Evolutionary conservation across 2,797 vertebrate genomes (phyloP).

Genomic region (Sciaenops ocellatus): DNA sequence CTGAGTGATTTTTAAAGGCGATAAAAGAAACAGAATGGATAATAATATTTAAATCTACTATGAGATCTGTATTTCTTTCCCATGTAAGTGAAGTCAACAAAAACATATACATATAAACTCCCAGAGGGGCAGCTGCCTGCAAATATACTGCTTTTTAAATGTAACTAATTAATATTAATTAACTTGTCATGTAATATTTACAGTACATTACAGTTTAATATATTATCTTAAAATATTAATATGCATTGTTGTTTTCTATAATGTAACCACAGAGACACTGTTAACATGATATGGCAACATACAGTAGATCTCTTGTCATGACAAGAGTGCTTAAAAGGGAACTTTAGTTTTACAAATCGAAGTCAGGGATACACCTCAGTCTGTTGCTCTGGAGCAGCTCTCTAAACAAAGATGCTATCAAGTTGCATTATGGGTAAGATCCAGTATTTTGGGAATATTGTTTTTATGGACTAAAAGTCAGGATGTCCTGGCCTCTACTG

Average conservation of each 20-base stretch:
- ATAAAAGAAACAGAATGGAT: background rate
- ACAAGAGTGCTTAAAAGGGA: no score
- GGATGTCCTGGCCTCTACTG: background rate
- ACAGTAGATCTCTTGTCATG: background rate
- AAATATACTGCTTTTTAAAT: background rate
- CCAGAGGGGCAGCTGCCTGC: background rate
- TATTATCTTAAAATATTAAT: background rate
- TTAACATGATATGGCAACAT: background rate
- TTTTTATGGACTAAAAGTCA: background rate
- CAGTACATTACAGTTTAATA: background rate
- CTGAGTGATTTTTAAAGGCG: background rate
- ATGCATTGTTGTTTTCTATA: background rate
- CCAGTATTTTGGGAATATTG: background rate
- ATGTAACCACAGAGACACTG: background rate
- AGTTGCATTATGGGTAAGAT: background rate
- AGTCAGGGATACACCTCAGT: background rate
- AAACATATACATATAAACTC: background rate
- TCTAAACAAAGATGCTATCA: background rate
- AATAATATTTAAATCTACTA: background rate
- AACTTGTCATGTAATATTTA: background rate
- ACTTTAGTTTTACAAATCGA: background rate
- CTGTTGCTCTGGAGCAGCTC: background rate
- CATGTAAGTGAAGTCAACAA: background rate
- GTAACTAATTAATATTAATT: background rate
- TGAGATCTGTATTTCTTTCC: background rate